phyloP scores from a whole-genome alignment of 2,888 invertebrate species.

The Euzophera pinguis region DNA sequence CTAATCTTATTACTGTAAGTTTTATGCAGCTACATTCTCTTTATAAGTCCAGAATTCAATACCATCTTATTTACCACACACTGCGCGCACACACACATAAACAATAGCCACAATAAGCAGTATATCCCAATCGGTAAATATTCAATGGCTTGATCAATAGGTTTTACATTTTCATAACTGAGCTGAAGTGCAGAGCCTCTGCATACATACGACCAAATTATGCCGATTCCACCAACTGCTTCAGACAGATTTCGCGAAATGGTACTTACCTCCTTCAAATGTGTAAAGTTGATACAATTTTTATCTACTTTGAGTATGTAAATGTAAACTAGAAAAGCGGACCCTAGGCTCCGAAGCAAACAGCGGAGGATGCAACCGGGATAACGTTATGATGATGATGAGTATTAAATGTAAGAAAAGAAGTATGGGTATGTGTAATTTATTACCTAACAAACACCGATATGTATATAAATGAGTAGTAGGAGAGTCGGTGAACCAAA shows the following conservation, averaged over 20 bases:
- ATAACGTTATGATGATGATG: no score
- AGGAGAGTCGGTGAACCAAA: no score
- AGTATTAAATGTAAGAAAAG: no score
- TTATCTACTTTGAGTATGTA: not conserved
- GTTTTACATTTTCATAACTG: conserved; percentile 46
- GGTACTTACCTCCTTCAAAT: not conserved
- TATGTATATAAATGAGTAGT: no score
- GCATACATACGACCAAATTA: conserved; percentile 62
- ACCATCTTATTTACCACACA: not conserved
- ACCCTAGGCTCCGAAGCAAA: no score
- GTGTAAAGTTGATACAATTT: not conserved
- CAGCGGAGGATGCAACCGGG: no score
- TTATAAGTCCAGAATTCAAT: not conserved
- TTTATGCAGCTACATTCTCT: no score
- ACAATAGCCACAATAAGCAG: conserved; percentile 6
- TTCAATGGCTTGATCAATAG: conserved; percentile 40
- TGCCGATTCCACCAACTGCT: conserved; percentile 37
- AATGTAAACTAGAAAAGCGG: no score
- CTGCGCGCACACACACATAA: not conserved
- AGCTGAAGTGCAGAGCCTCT: conserved; percentile 31
- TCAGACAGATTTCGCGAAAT: conserved; percentile 3
- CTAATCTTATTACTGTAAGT: no score
- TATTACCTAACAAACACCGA: no score
- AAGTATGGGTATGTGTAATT: no score
- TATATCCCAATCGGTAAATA: conserved; percentile 18